These are phyloP conservation scores for Phymatocera aterrima DNA, from an alignment of 2,888 invertebrate species.

Conservation along the genomic window DNA sequence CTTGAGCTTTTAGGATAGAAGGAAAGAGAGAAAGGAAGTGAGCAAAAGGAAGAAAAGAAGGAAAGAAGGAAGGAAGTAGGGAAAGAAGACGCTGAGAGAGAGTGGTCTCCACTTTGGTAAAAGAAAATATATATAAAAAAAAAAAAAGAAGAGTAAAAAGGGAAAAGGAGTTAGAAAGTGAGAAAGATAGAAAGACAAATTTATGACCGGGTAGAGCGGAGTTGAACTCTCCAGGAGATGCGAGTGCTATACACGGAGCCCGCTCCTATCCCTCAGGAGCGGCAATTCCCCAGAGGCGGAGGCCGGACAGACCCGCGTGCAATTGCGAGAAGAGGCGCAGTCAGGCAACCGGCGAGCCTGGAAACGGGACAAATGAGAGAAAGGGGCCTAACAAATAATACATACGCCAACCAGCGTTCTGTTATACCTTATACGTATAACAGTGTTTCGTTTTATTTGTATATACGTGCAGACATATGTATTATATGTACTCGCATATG, in stretches of 20 bases:
- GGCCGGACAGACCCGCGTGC: neutral
- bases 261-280: conserved; percentile 39
- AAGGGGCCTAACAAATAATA: conserved; percentile 33
- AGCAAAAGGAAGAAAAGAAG: neutral
- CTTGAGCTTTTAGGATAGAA: neutral
- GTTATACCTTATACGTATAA: neutral
- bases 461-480: too few species aligned
- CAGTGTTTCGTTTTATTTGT: neutral
- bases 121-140: neutral
- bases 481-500: neutral
- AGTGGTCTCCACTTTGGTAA: neutral
- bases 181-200: conserved; percentile 24
- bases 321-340: conserved; percentile 43
- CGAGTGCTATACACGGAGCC: conserved; percentile 43
- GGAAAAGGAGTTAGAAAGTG: neutral
- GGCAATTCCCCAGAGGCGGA: conserved; percentile 29
- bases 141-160: neutral
- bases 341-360: too few species aligned
- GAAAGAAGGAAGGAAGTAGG: neutral
- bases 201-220: conserved; percentile 36
- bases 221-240: conserved; percentile 45
- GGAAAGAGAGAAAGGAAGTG: neutral
- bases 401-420: neutral
- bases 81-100: neutral
- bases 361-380: conserved; percentile 30